Conservation (phyloP, 2,888 invertebrate genomes). For the Eucera pruinosa region DNA sequence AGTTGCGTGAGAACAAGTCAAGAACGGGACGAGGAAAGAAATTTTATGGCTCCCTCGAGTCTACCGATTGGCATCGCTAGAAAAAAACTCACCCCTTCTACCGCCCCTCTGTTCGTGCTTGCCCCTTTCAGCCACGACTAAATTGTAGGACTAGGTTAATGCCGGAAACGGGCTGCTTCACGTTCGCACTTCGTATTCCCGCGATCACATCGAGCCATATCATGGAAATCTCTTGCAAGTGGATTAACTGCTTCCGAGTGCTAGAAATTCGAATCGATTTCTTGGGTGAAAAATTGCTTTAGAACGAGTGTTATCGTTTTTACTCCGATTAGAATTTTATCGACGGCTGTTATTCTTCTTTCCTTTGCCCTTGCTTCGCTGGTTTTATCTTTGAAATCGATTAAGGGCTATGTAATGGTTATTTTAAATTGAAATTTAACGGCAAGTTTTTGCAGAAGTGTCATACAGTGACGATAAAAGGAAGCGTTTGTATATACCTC, state of each 20-base stretch:
- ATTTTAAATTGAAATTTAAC: too few species aligned
- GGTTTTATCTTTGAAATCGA: too few species aligned
- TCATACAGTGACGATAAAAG: too few species aligned
- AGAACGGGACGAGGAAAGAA: constrained; percentile 57
- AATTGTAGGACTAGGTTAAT: constrained; percentile 37
- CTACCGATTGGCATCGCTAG: constrained; percentile 63
- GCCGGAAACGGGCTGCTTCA: constrained; percentile 23
- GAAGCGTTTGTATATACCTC: too few species aligned
- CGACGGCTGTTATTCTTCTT: too few species aligned
- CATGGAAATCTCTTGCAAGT: constrained; percentile 28
- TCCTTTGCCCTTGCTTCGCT: not conserved
- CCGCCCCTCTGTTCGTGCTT: not conserved
- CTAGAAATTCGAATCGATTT: not conserved
- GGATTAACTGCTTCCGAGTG: constrained; percentile 12
- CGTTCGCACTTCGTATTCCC: constrained; percentile 30
- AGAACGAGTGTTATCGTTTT: not conserved
- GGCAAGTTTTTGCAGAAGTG: too few species aligned
- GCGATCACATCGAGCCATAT: not conserved
- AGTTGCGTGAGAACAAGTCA: constrained; percentile 71
- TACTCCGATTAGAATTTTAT: not conserved
- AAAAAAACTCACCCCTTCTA: constrained; percentile 55
- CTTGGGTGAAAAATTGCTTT: not conserved
- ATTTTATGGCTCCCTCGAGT: constrained; percentile 67
- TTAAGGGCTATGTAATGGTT: too few species aligned
- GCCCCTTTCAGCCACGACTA: constrained; percentile 32